Percentiles rank a stretch among this genome's conserved stretches.
These are phyloP conservation scores for Colletes gigas DNA, from an alignment of 1,140 invertebrate genomes.

Conservation along the genomic window DNA sequence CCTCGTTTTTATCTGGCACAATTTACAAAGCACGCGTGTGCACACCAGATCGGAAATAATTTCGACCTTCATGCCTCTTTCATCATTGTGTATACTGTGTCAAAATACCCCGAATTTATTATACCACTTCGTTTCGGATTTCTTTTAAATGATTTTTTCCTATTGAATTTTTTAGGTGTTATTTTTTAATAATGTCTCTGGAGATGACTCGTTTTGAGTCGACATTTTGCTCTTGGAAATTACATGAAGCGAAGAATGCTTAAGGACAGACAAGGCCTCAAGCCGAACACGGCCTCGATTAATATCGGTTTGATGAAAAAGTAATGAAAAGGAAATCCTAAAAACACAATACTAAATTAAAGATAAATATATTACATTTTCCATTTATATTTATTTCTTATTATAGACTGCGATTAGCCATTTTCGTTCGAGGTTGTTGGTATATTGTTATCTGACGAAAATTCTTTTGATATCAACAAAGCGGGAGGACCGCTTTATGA, in stretches of 20 bases:
- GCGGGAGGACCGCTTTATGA: slow-evolving; percentile 26
- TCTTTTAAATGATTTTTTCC: neutral
- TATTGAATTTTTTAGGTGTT: neutral
- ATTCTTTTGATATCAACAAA: slow-evolving; percentile 29
- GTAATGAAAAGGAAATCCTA: slow-evolving; percentile 17
- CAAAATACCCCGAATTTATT: neutral
- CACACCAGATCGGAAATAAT: neutral
- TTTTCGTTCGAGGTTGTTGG: slow-evolving; percentile 28
- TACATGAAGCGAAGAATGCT: slow-evolving; percentile 2
- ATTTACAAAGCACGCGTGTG: neutral
- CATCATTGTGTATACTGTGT: neutral
- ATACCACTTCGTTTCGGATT: neutral
- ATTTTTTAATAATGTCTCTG: neutral
- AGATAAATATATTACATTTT: slow-evolving; percentile 18
- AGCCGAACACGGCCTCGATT: slow-evolving; percentile 36
- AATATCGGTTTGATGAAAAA: slow-evolving; percentile 41
- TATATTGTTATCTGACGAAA: slow-evolving; percentile 27
- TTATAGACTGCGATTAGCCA: slow-evolving; percentile 49
- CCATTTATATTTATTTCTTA: slow-evolving; percentile 36
- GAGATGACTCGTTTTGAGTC: neutral
- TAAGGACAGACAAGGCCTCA: slow-evolving; percentile 15
- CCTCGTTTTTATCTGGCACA: slow-evolving; percentile 13
- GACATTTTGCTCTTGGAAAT: slow-evolving; percentile 2
- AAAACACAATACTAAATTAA: slow-evolving; percentile 26
- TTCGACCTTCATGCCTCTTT: neutral